Conservation (phyloP, 2,797 vertebrate species). For the Oreochromis mossambicus region DNA sequence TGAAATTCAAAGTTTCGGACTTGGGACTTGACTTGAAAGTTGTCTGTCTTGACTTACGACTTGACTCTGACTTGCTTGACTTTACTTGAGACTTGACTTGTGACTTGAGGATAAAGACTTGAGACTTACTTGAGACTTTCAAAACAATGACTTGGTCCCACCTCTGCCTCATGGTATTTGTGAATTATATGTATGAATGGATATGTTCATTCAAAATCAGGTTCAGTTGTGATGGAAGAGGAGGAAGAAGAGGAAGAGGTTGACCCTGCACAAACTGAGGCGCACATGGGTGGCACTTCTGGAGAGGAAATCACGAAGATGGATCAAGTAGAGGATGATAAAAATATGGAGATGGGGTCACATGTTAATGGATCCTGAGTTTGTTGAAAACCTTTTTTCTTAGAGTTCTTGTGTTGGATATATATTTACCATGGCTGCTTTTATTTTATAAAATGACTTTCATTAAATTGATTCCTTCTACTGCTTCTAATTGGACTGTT, state of each 20-base stretch:
- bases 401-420: not conserved
- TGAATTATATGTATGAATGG: not conserved
- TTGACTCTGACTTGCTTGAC: too few relatives aligned
- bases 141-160: too few relatives aligned
- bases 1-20: too few relatives aligned
- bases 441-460: not conserved
- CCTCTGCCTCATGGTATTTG: not conserved
- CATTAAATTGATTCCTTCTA: constrained; percentile 41
- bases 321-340: constrained; percentile 37
- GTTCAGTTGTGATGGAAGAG: constrained; percentile 69
- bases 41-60: too few relatives aligned
- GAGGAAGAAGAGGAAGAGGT: constrained; percentile 50
- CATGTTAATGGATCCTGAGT: constrained; percentile 84
- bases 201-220: constrained; percentile 41
- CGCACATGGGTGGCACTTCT: constrained; percentile 6
- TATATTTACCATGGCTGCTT: not conserved
- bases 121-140: too few relatives aligned
- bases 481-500: not conserved
- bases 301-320: constrained; percentile 36
- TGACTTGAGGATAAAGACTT: too few relatives aligned
- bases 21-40: too few relatives aligned
- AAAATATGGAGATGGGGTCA: constrained; percentile 81
- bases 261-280: constrained; percentile 16
- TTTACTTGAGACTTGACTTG: too few relatives aligned
- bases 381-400: not conserved